phyloP scores from a whole-genome alignment of 1,140 invertebrate genomes.

The Ips nitidus region DNA sequence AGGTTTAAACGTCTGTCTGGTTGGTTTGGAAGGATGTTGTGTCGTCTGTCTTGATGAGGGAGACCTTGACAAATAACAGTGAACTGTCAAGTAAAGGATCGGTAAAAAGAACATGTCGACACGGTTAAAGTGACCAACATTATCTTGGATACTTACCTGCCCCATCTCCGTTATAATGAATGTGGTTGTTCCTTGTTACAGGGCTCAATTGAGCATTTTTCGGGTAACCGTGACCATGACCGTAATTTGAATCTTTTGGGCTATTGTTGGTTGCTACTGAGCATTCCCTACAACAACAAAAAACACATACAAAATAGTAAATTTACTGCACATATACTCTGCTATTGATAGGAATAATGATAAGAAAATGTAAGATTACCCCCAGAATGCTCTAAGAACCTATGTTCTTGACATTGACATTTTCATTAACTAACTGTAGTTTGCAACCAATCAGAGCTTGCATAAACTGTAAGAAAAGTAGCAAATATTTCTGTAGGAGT shows the following conservation, averaged over 20 bases:
- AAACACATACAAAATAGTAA: background rate
- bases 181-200: slow-evolving; percentile 45
- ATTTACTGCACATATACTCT: no score
- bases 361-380: no score
- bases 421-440: no score
- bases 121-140: background rate
- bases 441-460: no score
- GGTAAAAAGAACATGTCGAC: no score
- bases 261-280: slow-evolving; percentile 46
- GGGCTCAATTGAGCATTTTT: slow-evolving; percentile 50
- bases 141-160: slow-evolving; percentile 39
- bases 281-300: slow-evolving; percentile 47
- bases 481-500: no score
- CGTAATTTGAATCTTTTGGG: slow-evolving; percentile 49
- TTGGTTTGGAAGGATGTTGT: slow-evolving; percentile 35
- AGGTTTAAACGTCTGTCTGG: slow-evolving; percentile 39
- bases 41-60: slow-evolving; percentile 40
- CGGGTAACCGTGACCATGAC: slow-evolving; percentile 50
- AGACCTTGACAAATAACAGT: slow-evolving; percentile 16
- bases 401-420: no score
- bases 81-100: background rate
- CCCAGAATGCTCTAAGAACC: no score
- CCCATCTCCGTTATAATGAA: slow-evolving; percentile 48
- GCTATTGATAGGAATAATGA: no score
- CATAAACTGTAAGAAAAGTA: no score